Conservation (phyloP, 2,113 vertebrate genomes). For the Heterotis niloticus region DNA sequence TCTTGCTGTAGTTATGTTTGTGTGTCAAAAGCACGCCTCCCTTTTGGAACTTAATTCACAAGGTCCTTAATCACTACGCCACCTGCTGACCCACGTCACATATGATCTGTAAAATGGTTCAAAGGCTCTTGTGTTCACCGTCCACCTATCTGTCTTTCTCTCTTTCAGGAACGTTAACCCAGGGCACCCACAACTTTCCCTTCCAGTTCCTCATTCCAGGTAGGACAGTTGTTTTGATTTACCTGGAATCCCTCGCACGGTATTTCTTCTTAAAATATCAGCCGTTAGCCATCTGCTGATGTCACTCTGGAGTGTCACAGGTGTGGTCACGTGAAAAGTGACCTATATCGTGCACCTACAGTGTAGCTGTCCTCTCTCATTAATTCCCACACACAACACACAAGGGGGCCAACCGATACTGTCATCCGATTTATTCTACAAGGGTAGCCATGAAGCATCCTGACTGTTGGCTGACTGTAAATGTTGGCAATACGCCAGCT, state of each 20-base stretch:
- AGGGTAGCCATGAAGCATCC: too few relatives aligned
- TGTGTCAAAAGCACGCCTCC: too few relatives aligned
- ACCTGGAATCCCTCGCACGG: neutral
- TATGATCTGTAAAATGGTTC: neutral
- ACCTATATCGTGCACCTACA: too few relatives aligned
- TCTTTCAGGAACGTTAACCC: slow-evolving; percentile 73
- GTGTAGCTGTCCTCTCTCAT: too few relatives aligned
- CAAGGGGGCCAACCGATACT: neutral
- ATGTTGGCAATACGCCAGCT: neutral
- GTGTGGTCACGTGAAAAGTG: too few relatives aligned
- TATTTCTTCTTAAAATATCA: neutral
- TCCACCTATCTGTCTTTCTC: slow-evolving; percentile 25
- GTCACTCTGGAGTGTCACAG: too few relatives aligned
- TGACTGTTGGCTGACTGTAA: neutral
- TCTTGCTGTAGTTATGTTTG: too few relatives aligned
- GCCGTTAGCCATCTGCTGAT: too few relatives aligned
- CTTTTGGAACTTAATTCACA: too few relatives aligned
- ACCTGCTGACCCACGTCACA: neutral
- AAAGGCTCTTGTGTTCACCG: neutral
- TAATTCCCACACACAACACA: neutral
- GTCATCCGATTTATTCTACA: too few relatives aligned
- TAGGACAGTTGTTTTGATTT: slow-evolving; percentile 48
- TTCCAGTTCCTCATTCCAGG: slow-evolving; percentile 96
- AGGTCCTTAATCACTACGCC: too few relatives aligned
- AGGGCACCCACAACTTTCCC: slow-evolving; percentile 84